Base-by-base conservation (phyloP, 2,888 invertebrate genomes). In the Tenthredo mesomela region DNA sequence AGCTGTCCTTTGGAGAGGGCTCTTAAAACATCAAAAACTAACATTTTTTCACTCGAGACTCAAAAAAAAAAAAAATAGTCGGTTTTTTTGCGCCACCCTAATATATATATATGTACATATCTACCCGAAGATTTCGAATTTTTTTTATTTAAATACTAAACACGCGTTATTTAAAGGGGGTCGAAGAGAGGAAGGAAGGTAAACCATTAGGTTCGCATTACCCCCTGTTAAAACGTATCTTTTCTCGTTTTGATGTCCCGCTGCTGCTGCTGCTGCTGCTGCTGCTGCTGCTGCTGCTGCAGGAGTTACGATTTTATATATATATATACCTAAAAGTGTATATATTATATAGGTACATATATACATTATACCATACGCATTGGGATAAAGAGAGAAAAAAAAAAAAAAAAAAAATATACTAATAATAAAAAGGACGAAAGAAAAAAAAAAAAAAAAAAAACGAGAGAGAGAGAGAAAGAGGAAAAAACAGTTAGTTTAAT, bases 181-280 rank as follows among this genome's bases (percentile, higher is more conserved):
- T 21, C 3, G 25, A 61, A 25, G 61, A 21, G 25, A 9, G 21
- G 61, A 18, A 12, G 61, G 25, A 25, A 61, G 61, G 61, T 21
- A 25, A 61, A 12, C 61, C 61, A 61, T 61, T 61, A 61, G 61
- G 61, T 61, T 61, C 61, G 61, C 61, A 61, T 61, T 61, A 61
- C 25, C 61, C 61, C 61, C n/a, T 54, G 61, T 61, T 25, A 25
- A 61, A 61, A 61, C 61, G 61, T 61, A 61, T 61, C 61, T 61
- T 61, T 61, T 25, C 61, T 61, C 61, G 61, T 61, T 61, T 61
- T 25, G 61, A 61, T 21, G 25, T 25, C 12, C 25, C 10, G 21
- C 10, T 12, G 12, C 21, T 47, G 21, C 12, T 21, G 21, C 10
- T 12, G 12, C 21, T 47, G 21, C 12, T 21, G 21, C 10, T 12